Evolutionary conservation across 2,888 invertebrate species (phyloP).

Genomic region (Coelopa pilipes): DNA sequence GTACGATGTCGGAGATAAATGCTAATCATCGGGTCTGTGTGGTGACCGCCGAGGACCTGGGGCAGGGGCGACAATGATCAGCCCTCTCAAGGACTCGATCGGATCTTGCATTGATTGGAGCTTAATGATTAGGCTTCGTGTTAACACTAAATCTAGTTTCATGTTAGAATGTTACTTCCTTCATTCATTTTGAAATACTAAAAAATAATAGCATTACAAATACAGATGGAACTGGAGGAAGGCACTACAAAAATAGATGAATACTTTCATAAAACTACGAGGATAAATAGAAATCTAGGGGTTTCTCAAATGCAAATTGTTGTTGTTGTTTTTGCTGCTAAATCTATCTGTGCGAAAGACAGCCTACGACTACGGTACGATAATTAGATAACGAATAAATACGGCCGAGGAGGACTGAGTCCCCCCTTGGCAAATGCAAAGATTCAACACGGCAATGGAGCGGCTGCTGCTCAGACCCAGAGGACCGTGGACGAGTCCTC

Average conservation of each 20-base stretch:
- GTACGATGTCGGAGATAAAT: slow-evolving; percentile 5
- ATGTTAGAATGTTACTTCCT: no score
- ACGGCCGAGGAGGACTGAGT: no score
- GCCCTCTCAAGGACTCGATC: not conserved
- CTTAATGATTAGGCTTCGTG: not conserved
- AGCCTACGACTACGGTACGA: no score
- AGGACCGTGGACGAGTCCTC: slow-evolving; percentile 63
- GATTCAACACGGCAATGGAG: not conserved
- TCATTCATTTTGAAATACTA: no score
- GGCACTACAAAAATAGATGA: slow-evolving; percentile 12
- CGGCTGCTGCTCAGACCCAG: slow-evolving; percentile 55
- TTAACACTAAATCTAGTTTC: not conserved
- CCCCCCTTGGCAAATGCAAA: not conserved
- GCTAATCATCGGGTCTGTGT: slow-evolving; percentile 26
- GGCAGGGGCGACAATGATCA: not conserved
- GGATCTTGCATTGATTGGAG: not conserved
- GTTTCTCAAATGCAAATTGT: no score
- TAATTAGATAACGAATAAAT: no score
- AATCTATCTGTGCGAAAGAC: no score
- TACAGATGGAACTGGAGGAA: not conserved
- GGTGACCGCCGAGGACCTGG: not conserved
- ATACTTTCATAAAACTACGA: not conserved
- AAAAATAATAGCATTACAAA: no score
- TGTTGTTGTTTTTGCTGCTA: no score
- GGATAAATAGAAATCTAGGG: no score